Percentiles rank a stretch among this genome's conserved stretches.
These are phyloP conservation scores for Pristionchus fissidentatus DNA, from an alignment of 2,888 invertebrate genomes.

Conservation along the genomic window DNA sequence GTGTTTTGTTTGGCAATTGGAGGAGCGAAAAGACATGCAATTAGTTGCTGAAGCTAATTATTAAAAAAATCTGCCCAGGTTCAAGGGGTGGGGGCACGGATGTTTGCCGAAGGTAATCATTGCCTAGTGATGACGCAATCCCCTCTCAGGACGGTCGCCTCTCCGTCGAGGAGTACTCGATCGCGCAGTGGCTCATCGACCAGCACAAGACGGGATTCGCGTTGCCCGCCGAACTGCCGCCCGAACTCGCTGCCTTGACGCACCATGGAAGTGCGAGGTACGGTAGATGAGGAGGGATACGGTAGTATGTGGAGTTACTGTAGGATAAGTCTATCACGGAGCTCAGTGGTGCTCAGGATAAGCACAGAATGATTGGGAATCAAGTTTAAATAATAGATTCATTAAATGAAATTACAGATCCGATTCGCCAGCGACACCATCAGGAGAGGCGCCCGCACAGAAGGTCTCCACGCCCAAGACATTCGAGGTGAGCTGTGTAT, in stretches of 20 bases:
- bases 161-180: slow-evolving; percentile 95
- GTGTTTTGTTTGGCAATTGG: no score
- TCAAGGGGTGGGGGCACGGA: no score
- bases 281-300: neutral
- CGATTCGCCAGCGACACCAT: slow-evolving; percentile 56
- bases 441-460: slow-evolving; percentile 68
- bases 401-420: slow-evolving; percentile 47
- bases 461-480: slow-evolving; percentile 63
- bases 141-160: slow-evolving; percentile 85
- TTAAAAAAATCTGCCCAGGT: no score
- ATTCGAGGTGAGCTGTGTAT: slow-evolving; percentile 32
- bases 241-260: slow-evolving; percentile 77
- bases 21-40: no score
- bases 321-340: no score
- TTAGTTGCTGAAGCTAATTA: no score
- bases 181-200: slow-evolving; percentile 96
- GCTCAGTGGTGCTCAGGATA: no score
- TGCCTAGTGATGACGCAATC: neutral
- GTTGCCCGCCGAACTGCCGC: slow-evolving; percentile 89
- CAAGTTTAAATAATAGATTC: no score
- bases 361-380: no score
- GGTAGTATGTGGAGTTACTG: neutral
- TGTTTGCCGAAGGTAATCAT: slow-evolving; percentile 58
- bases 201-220: slow-evolving; percentile 84
- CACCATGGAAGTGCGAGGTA: slow-evolving; percentile 58